These are phyloP conservation scores for Taxidea taxus DNA, from an alignment of 2,113 vertebrate genomes.

Conservation along the genomic window DNA sequence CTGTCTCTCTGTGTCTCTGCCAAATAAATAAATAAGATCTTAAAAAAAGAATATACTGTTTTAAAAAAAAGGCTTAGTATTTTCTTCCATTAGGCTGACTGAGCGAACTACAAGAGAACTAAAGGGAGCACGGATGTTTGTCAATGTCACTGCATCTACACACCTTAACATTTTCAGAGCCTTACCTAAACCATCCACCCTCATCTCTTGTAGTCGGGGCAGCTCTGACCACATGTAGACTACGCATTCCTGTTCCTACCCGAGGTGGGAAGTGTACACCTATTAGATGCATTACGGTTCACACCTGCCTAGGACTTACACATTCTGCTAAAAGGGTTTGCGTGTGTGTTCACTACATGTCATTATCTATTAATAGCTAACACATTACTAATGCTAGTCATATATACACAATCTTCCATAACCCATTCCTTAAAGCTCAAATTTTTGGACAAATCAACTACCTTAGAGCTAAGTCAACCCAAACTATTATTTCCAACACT, in stretches of 20 bases:
- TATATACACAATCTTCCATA: background rate
- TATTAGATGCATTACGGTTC: background rate
- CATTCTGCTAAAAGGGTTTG: background rate
- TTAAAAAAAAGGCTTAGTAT: background rate
- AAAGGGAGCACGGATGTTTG: background rate
- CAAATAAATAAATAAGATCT: no score
- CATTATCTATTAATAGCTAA: background rate
- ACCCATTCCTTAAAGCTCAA: background rate
- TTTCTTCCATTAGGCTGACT: background rate
- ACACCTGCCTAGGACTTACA: background rate
- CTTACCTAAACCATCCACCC: background rate
- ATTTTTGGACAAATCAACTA: conserved; percentile 11
- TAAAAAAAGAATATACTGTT: no score
- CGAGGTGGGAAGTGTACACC: background rate
- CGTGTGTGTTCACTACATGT: background rate
- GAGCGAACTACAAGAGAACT: background rate
- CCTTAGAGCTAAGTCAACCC: background rate
- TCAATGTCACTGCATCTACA: background rate
- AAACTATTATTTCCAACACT: conserved; percentile 35
- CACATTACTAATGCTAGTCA: background rate
- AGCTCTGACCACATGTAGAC: background rate
- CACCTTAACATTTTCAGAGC: background rate
- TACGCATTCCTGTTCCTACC: background rate
- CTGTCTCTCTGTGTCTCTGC: no score
- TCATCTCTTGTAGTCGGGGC: background rate